Evolutionary conservation across 2,113 vertebrate genomes (phyloP).

Genomic region (Copsychus sechellarum): DNA sequence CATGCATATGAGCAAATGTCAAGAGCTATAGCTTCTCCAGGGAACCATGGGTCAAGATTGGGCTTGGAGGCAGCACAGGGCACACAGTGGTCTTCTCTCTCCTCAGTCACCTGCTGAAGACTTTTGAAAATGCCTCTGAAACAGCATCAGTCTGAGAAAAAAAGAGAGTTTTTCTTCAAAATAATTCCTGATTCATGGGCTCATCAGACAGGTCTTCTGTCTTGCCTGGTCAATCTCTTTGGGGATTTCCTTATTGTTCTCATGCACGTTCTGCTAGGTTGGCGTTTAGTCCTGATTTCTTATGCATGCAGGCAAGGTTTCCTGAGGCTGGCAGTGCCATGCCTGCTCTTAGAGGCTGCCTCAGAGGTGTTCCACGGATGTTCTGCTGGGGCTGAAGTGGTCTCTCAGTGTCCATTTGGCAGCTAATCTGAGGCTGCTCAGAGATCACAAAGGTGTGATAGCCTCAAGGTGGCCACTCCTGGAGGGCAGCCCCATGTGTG

Average conservation of each 20-base stretch:
- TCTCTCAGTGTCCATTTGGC: rapidly evolving
- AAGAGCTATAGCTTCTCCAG: not conserved
- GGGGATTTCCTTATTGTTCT: not conserved
- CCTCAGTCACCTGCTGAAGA: not conserved
- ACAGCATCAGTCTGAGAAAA: not conserved
- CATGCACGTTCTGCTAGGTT: not conserved
- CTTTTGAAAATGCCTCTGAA: not conserved
- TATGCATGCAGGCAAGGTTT: rapidly evolving
- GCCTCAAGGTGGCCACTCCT: not conserved
- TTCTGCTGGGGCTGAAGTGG: not conserved
- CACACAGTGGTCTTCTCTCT: not conserved
- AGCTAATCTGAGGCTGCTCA: not conserved
- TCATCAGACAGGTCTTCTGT: not conserved
- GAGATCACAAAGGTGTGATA: not conserved
- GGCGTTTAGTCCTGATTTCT: not conserved
- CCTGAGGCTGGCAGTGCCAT: rapidly evolving
- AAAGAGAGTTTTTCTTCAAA: not conserved
- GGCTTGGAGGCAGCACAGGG: not conserved
- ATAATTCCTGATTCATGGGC: not conserved
- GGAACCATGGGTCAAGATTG: not conserved
- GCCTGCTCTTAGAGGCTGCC: not conserved
- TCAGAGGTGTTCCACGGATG: rapidly evolving
- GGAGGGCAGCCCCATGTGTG: rapidly evolving
- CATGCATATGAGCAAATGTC: rapidly evolving
- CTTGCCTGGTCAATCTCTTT: not conserved